Percentiles rank a stretch among this genome's conserved stretches.
These are phyloP conservation scores for Aphaenogaster floridana DNA, from an alignment of 1,140 invertebrate genomes.

Conservation along the genomic window DNA sequence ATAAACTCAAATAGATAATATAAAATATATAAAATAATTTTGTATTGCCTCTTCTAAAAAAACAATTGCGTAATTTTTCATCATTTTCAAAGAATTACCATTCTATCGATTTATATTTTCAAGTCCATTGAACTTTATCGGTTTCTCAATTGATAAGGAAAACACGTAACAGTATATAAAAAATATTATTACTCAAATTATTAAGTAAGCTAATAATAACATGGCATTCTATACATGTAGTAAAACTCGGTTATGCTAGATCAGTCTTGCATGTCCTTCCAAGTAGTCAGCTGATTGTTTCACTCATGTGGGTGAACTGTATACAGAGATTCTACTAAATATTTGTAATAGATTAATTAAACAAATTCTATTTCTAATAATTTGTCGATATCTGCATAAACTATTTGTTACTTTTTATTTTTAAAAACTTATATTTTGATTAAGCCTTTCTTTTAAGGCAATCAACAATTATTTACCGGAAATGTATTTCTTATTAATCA, in stretches of 20 bases:
- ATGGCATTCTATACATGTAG: background rate
- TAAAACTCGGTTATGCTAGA: slow-evolving; percentile 44
- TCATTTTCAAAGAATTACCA: background rate
- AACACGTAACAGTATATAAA: background rate
- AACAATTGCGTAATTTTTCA: background rate
- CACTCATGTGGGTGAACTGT: background rate
- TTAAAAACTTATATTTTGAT: background rate
- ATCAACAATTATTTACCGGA: background rate
- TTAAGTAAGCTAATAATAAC: background rate
- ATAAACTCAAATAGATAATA: background rate
- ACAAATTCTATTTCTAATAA: background rate
- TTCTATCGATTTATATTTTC: background rate
- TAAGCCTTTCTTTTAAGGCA: background rate
- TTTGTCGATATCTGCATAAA: background rate
- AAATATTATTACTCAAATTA: slow-evolving; percentile 35
- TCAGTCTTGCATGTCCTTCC: slow-evolving; percentile 36
- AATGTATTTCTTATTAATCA: slow-evolving; percentile 5
- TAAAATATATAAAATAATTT: background rate
- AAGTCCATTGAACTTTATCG: background rate
- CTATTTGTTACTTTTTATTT: background rate
- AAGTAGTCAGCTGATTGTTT: slow-evolving; percentile 48
- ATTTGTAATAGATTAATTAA: background rate
- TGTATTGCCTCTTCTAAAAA: background rate
- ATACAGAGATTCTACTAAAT: background rate
- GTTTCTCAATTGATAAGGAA: background rate